Conservation (phyloP, 2,888 invertebrate species). For the Cryptocephalus moraei region DNA sequence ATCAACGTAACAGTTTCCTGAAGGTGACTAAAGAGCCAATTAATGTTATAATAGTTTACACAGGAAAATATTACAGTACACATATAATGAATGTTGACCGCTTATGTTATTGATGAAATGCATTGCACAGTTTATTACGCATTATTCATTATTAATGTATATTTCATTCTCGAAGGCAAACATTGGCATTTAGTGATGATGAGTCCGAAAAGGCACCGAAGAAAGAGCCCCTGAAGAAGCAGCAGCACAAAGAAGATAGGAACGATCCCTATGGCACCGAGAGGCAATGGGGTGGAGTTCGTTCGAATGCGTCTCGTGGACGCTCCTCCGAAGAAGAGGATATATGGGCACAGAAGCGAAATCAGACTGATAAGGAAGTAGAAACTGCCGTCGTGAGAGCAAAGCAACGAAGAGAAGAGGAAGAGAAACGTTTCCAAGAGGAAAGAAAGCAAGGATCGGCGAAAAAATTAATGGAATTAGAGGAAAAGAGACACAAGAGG, state of each 20-base stretch:
- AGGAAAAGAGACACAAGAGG: conserved; percentile 51
- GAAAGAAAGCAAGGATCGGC: conserved; percentile 47
- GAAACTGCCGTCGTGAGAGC: conserved; percentile 75
- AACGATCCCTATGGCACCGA: conserved; percentile 11
- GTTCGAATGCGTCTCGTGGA: conserved; percentile 29
- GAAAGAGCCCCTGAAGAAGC: conserved; percentile 8
- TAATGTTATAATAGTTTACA: no score
- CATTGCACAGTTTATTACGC: no score
- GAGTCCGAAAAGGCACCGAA: conserved; percentile 43
- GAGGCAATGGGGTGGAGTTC: conserved; percentile 21
- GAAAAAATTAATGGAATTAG: conserved; percentile 58
- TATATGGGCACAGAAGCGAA: conserved; percentile 17
- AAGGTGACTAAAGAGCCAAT: no score
- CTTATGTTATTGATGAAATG: no score
- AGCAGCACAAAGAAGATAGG: conserved; percentile 19
- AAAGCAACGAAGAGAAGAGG: conserved; percentile 77
- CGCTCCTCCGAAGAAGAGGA: conserved; percentile 28
- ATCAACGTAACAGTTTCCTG: no score
- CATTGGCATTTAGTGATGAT: conserved; percentile 89
- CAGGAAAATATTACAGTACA: no score
- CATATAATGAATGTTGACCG: no score
- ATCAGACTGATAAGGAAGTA: conserved; percentile 48
- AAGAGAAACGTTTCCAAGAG: conserved; percentile 67
- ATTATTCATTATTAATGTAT: background rate
- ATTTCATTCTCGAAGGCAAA: conserved; percentile 51